Conservation (phyloP, 2,797 vertebrate species). For the Trachurus trachurus region DNA sequence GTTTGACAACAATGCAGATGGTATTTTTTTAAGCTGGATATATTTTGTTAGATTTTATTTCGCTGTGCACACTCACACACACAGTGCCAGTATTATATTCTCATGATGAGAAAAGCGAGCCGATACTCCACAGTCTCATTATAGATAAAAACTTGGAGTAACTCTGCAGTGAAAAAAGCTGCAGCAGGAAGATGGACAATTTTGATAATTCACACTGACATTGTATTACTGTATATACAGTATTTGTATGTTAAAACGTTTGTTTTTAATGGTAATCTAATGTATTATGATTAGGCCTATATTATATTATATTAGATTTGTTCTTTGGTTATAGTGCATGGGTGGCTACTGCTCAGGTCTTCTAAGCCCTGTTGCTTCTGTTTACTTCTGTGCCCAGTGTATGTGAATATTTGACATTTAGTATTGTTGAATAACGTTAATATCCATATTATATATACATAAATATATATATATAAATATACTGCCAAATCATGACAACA, state of each 20-base stretch:
- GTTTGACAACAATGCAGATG: constrained; percentile 77
- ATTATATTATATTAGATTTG: constrained; percentile 44
- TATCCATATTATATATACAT: constrained; percentile 37
- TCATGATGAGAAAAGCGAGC: constrained; percentile 48
- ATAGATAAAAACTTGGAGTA: constrained; percentile 46
- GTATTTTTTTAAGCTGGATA: constrained; percentile 87
- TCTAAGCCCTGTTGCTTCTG: constrained; percentile 57
- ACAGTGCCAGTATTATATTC: constrained; percentile 52
- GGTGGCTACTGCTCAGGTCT: constrained; percentile 68
- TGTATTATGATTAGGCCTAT: constrained; percentile 54
- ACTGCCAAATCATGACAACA: constrained; percentile 62
- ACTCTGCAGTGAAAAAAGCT: constrained; percentile 38
- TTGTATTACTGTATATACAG: constrained; percentile 56
- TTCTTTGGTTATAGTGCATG: constrained; percentile 73
- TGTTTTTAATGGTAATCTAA: constrained; percentile 62
- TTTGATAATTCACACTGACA: constrained; percentile 58
- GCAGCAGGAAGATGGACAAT: constrained; percentile 40
- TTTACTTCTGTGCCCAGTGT: constrained; percentile 69
- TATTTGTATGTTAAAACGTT: constrained; percentile 68
- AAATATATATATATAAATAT: constrained; percentile 38
- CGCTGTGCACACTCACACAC: constrained; percentile 39
- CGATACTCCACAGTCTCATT: constrained; percentile 39
- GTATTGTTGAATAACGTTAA: constrained; percentile 63
- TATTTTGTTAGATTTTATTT: constrained; percentile 78
- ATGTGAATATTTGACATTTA: constrained; percentile 75